These are phyloP conservation scores for Macaria notata DNA, from an alignment of 2,888 invertebrate genomes.

Conservation along the genomic window DNA sequence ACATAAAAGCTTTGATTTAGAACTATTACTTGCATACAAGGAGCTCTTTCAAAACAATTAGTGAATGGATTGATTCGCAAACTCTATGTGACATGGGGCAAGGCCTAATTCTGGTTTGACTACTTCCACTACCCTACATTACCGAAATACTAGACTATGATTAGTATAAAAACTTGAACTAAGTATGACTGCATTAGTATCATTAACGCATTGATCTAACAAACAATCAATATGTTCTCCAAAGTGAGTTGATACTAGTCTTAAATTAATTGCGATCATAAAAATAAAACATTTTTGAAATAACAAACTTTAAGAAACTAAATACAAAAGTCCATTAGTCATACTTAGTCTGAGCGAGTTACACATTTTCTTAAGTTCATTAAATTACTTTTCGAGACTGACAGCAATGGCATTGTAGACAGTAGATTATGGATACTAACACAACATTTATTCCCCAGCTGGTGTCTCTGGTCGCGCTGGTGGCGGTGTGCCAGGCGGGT, in stretches of 20 bases:
- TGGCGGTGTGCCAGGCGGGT: conserved; percentile 60
- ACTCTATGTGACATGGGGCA: conserved; percentile 36
- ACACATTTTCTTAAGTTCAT: too few relatives aligned
- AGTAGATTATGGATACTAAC: too few relatives aligned
- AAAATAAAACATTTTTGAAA: too few relatives aligned
- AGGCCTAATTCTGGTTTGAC: conserved; percentile 37
- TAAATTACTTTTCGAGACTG: too few relatives aligned
- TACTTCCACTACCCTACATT: conserved; percentile 49
- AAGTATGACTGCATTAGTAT: conserved; percentile 37
- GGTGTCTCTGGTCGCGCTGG: conserved; percentile 50
- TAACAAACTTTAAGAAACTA: too few relatives aligned
- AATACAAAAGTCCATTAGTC: too few relatives aligned
- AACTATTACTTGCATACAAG: conserved; percentile 10
- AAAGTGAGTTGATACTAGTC: too few relatives aligned
- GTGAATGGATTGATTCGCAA: conserved; percentile 38
- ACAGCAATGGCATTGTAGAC: too few relatives aligned
- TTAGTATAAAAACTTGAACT: conserved; percentile 52
- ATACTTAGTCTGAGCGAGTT: too few relatives aligned
- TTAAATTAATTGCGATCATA: too few relatives aligned
- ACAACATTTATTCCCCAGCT: conserved; percentile 32
- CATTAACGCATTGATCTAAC: conserved; percentile 44
- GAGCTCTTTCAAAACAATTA: conserved; percentile 34
- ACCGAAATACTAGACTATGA: conserved; percentile 36
- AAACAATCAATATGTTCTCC: conserved; percentile 46
- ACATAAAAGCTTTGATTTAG: conserved; percentile 10